Evolutionary conservation across 2,113 vertebrate species (phyloP), one percentile per base, ranked within the genome.

Genomic region (Corvus hawaiiensis): DNA sequence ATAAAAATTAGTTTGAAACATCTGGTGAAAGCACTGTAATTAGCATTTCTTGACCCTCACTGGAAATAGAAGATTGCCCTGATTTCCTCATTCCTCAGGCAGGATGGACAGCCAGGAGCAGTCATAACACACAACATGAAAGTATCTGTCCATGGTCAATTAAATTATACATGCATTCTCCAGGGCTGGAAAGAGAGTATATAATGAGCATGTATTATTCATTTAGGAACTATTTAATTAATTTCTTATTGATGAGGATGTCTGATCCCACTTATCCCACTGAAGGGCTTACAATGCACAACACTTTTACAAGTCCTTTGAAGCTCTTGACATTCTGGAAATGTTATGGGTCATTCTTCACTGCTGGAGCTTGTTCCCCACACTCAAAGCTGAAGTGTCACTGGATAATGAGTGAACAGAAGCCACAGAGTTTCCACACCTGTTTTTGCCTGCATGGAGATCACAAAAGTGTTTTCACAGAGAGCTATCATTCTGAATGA

Each of bases 211-310:
- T 84, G 48, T 67, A 92, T 95, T 96, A 96, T 93, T 96, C 79
- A 93, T 88, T 92, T 67, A 95, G 79, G 49, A 93, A 86, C 75
- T 79, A 58, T 93, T 94, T 94, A 89, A 93, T 84, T 96, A 86
- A 93, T 96, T 93, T 84, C 61, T 95, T 96, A 96, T 82, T 92
- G 86, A 96, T 90, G 80, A 93, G 73, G 76, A 61, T 46, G 61
- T 88, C 76, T 96, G 79, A 95, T 84, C 72, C 76, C 83, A 80
- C 90, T 92, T 90, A 93, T 80, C 23, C 55, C 88, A 89, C 52
- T 84, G 69, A 88, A 94, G n/a, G 14, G 49, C 61, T 91, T 86
- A 87, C 73, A 90, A 78, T 43, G 61, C 61, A 78, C 68, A 85
- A 67, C 55, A 74, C 48, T 85, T 64, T 41, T 16, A 83, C 48